A percentile compares a stretch with the other conserved stretches of the same genome.
Evolutionary conservation across 2,888 invertebrate species (phyloP).

Genomic region (Helicoverpa assulta): DNA sequence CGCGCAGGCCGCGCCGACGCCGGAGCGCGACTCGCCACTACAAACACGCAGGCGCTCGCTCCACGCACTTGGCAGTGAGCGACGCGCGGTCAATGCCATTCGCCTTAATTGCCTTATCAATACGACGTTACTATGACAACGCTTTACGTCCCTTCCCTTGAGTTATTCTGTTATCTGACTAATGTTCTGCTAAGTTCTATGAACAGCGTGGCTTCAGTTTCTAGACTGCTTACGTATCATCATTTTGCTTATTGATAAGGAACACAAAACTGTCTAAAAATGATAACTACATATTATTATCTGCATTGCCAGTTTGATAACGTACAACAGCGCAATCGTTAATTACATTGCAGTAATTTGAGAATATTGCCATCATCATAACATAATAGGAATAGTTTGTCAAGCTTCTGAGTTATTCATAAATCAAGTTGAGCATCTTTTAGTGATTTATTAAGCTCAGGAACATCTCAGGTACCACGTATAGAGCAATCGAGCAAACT

Average conservation of each 20-base stretch:
- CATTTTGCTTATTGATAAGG: conserved; percentile 25
- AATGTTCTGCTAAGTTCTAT: conserved; percentile 5
- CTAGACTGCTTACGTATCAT: background rate
- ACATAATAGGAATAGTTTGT: too few relatives aligned
- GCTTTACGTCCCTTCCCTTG: conserved; percentile 1
- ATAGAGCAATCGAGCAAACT: too few relatives aligned
- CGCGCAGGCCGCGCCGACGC: conserved; percentile 18
- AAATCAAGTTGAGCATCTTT: too few relatives aligned
- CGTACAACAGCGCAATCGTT: background rate
- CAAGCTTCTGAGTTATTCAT: too few relatives aligned
- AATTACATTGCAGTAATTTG: background rate
- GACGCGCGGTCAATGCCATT: conserved; percentile 69
- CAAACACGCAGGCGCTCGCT: conserved; percentile 66
- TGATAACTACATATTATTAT: conserved; percentile 27
- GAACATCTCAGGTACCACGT: too few relatives aligned
- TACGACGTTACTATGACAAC: conserved; percentile 35
- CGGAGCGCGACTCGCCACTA: conserved; percentile 53
- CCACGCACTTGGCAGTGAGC: conserved; percentile 57
- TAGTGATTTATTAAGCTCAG: background rate
- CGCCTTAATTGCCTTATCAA: conserved; percentile 63
- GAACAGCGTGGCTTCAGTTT: conserved; percentile 1
- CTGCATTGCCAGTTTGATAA: conserved; percentile 23
- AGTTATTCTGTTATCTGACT: conserved; percentile 7
- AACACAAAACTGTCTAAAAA: conserved; percentile 19
- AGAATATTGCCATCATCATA: background rate